These are phyloP conservation scores for Alviniconcha marisindica DNA, from an alignment of 1,140 invertebrate species.

Conservation along the genomic window DNA sequence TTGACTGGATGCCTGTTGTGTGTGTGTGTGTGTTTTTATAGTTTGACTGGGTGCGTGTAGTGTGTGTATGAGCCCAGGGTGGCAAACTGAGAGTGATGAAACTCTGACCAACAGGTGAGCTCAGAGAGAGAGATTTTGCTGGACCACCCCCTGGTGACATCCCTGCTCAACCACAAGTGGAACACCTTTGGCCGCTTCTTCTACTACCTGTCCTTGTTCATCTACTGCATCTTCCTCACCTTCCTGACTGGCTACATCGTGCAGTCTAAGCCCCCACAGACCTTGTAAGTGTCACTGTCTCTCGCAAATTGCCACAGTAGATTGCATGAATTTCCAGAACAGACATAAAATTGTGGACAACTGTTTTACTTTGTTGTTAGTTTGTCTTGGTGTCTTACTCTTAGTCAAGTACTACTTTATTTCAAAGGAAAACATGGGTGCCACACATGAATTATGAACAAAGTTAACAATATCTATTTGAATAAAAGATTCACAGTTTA, in stretches of 20 bases:
- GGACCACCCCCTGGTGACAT: conserved; percentile 77
- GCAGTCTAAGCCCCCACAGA: conserved; percentile 68
- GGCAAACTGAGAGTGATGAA: neutral
- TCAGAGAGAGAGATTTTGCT: conserved; percentile 75
- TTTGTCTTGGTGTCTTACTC: neutral
- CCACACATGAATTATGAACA: no score
- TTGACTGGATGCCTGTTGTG: no score
- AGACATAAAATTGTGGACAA: no score
- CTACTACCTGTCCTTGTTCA: conserved; percentile 78
- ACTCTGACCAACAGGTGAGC: conserved; percentile 53
- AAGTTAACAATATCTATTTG: no score
- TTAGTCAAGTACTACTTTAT: no score
- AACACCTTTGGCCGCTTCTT: conserved; percentile 76
- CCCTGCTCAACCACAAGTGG: conserved; percentile 78
- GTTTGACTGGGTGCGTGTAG: no score
- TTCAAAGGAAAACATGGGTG: no score
- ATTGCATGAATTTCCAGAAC: no score
- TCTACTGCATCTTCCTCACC: conserved; percentile 77
- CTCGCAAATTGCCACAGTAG: no score
- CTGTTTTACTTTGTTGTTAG: neutral
- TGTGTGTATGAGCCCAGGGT: no score
- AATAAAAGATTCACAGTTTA: no score
- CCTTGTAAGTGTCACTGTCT: neutral
- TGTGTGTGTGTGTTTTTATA: no score
- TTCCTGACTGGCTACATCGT: conserved; percentile 77